Evolutionary conservation across 2,888 invertebrate genomes (phyloP).

Genomic region (Drosophila quasianomalipes): DNA sequence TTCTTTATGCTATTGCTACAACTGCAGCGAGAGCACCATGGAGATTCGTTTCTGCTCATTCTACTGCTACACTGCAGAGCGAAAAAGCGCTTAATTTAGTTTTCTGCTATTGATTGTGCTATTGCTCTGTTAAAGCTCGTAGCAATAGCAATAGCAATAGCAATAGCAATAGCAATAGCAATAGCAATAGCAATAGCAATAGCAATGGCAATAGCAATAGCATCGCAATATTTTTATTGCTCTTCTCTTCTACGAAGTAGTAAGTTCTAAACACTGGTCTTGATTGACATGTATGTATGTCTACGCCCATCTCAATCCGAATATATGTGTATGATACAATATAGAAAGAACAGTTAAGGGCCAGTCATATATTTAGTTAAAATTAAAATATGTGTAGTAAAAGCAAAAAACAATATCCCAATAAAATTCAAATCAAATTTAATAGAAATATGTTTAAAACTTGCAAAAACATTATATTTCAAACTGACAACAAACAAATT

Average conservation of each 20-base stretch:
- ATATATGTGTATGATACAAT: not conserved
- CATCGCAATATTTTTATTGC: not conserved
- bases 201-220: too few relatives aligned
- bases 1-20: not conserved
- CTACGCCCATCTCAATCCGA: not conserved
- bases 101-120: not conserved
- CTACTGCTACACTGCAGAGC: not conserved
- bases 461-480: not conserved
- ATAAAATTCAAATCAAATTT: not conserved
- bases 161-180: too few relatives aligned
- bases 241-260: not conserved
- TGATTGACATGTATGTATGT: not conserved
- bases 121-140: not conserved
- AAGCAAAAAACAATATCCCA: not conserved
- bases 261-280: not conserved
- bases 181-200: too few relatives aligned
- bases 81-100: not conserved
- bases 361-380: not conserved
- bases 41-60: not conserved
- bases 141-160: not conserved
- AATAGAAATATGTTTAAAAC: not conserved
- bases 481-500: not conserved
- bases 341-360: not conserved
- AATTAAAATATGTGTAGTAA: not conserved
- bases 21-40: not conserved